A percentile compares a stretch with the other conserved stretches of the same genome.
These are phyloP conservation scores for Candoia aspera DNA, from an alignment of 2,113 vertebrate species.

Conservation along the genomic window DNA sequence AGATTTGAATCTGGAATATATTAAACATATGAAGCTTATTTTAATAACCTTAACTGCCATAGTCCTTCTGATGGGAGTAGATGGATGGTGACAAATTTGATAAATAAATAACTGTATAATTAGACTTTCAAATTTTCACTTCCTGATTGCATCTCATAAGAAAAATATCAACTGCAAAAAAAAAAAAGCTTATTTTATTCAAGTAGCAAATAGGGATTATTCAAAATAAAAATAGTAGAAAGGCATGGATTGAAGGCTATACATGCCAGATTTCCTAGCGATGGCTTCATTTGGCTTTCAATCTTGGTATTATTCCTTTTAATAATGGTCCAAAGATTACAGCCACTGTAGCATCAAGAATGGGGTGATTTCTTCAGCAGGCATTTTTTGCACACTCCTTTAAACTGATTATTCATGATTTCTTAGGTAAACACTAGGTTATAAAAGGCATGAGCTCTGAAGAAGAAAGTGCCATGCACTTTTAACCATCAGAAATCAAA, in stretches of 20 bases:
- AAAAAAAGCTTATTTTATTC: not conserved
- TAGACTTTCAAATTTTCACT: conserved; percentile 21
- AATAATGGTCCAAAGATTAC: not conserved
- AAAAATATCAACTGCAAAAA: not conserved
- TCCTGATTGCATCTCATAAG: not conserved
- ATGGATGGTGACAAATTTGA: too few relatives aligned
- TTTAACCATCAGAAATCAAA: conserved; percentile 10
- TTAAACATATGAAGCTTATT: conserved; percentile 2
- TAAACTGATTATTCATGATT: conserved; percentile 18
- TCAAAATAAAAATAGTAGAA: not conserved
- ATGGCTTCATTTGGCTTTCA: conserved; percentile 2
- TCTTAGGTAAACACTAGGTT: conserved; percentile 10
- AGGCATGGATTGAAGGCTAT: not conserved
- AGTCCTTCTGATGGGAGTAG: too few relatives aligned
- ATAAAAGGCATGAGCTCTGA: not conserved
- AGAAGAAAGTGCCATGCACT: not conserved
- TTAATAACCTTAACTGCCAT: too few relatives aligned
- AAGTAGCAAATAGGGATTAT: not conserved
- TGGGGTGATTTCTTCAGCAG: not conserved
- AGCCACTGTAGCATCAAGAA: not conserved
- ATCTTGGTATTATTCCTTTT: not conserved
- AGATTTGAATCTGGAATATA: conserved; percentile 6
- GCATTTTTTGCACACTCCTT: not conserved
- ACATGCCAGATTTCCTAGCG: accelerated
- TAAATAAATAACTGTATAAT: too few relatives aligned